Percentiles rank a stretch among this genome's conserved stretches.
Evolutionary conservation across 2,113 vertebrate species (phyloP).

Genomic region (Vimba vimba): DNA sequence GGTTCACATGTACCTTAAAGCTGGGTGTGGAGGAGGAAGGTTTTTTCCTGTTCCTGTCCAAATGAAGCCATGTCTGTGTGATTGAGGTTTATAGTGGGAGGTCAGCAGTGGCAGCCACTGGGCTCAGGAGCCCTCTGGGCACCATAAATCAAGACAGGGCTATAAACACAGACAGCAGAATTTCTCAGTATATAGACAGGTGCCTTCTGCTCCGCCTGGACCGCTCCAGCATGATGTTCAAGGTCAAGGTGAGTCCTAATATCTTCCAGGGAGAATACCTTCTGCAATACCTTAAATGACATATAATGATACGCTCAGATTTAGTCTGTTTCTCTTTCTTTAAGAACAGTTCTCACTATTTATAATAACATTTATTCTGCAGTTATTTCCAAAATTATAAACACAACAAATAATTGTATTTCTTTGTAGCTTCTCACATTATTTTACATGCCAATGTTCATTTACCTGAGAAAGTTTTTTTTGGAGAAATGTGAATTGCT

Average conservation of each 20-base stretch:
- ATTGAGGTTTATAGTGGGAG: slow-evolving; percentile 61
- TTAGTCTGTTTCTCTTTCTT: neutral
- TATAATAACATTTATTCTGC: neutral
- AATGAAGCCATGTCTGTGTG: slow-evolving; percentile 53
- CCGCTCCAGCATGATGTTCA: slow-evolving; percentile 41
- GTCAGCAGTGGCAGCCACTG: slow-evolving; percentile 36
- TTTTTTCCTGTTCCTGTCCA: slow-evolving; percentile 28
- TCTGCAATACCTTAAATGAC: slow-evolving; percentile 12
- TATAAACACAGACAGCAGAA: slow-evolving; percentile 54
- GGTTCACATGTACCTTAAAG: neutral
- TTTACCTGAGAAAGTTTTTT: neutral
- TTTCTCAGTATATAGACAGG: slow-evolving; percentile 48
- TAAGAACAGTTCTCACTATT: neutral
- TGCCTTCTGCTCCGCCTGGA: slow-evolving; percentile 9
- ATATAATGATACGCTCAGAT: neutral
- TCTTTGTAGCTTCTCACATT: neutral
- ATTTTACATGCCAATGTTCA: neutral
- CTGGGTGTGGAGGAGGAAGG: slow-evolving; percentile 35
- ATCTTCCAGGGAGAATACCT: slow-evolving; percentile 1
- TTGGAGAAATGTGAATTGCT: no score
- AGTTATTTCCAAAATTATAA: neutral
- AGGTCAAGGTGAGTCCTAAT: slow-evolving; percentile 52
- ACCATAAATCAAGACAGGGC: slow-evolving; percentile 57
- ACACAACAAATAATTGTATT: neutral
- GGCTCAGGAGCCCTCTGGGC: slow-evolving; percentile 41